These are phyloP conservation scores for Idaea biselata DNA, from an alignment of 2,888 invertebrate genomes.

Conservation along the genomic window DNA sequence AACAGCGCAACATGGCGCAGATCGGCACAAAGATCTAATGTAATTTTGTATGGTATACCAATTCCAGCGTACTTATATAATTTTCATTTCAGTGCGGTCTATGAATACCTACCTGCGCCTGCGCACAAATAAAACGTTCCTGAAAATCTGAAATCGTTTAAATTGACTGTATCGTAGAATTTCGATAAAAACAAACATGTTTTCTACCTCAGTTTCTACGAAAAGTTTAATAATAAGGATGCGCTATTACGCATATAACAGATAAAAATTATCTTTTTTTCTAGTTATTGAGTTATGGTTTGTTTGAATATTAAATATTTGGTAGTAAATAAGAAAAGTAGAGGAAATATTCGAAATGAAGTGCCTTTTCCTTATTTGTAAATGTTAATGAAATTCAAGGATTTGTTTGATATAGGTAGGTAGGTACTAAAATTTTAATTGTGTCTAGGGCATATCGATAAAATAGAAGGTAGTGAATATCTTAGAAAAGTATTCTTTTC, in stretches of 20 bases:
- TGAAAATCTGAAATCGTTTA: slow-evolving; percentile 11
- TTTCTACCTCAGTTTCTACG: neutral
- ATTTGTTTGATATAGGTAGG: neutral
- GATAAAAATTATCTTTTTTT: neutral
- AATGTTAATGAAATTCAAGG: neutral
- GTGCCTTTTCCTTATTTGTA: neutral
- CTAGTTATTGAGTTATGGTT: neutral
- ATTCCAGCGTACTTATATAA: too few species aligned
- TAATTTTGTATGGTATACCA: too few species aligned
- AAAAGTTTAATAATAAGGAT: neutral
- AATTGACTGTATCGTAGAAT: slow-evolving; percentile 6
- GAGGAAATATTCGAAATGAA: neutral
- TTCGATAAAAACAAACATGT: neutral
- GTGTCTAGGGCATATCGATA: slow-evolving; percentile 21
- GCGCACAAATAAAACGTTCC: slow-evolving; percentile 10
- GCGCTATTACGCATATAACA: neutral
- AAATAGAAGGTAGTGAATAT: slow-evolving; percentile 7
- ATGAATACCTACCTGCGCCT: too few species aligned
- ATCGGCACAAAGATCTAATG: too few species aligned
- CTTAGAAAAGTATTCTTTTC: slow-evolving; percentile 10
- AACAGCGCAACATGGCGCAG: too few species aligned
- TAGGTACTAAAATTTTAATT: neutral
- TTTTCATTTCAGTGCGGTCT: too few species aligned
- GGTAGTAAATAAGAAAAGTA: neutral
- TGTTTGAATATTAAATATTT: neutral